These are phyloP conservation scores for Bursaphelenchus okinawaensis DNA, from an alignment of 2,888 invertebrate genomes.

Conservation along the genomic window DNA sequence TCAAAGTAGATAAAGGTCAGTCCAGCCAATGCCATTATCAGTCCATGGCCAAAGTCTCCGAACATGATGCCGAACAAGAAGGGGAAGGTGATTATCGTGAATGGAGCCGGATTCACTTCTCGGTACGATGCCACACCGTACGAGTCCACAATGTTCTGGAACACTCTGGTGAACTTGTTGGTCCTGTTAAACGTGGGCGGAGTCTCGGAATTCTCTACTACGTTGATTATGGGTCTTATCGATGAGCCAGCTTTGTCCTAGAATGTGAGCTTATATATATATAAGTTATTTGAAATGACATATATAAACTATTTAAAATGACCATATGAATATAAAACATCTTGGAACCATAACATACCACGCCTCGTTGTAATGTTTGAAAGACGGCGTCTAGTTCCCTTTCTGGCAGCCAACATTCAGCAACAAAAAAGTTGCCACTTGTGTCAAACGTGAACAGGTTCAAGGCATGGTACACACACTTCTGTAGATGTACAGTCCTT, in stretches of 20 bases:
- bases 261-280: neutral
- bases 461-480: slow-evolving; percentile 93
- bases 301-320: too few relatives aligned
- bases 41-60: slow-evolving; percentile 90
- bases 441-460: slow-evolving; percentile 97
- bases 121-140: slow-evolving; percentile 92
- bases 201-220: slow-evolving; percentile 78
- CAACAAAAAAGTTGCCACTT: slow-evolving; percentile 95
- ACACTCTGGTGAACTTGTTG: slow-evolving; percentile 90
- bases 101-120: slow-evolving; percentile 95
- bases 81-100: slow-evolving; percentile 93
- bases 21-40: slow-evolving; percentile 82
- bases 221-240: slow-evolving; percentile 88
- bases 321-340: neutral
- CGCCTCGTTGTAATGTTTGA: slow-evolving; percentile 80
- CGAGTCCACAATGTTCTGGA: slow-evolving; percentile 88
- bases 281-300: neutral
- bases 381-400: slow-evolving; percentile 83
- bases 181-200: slow-evolving; percentile 93
- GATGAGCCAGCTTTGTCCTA: slow-evolving; percentile 78
- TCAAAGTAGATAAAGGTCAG: slow-evolving; percentile 90
- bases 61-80: slow-evolving; percentile 98
- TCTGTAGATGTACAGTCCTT: slow-evolving; percentile 88
- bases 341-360: slow-evolving; percentile 65
- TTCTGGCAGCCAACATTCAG: slow-evolving; percentile 92